These are phyloP conservation scores for Hylyphantes graminicola DNA, from an alignment of 1,140 invertebrate genomes.

Conservation along the genomic window DNA sequence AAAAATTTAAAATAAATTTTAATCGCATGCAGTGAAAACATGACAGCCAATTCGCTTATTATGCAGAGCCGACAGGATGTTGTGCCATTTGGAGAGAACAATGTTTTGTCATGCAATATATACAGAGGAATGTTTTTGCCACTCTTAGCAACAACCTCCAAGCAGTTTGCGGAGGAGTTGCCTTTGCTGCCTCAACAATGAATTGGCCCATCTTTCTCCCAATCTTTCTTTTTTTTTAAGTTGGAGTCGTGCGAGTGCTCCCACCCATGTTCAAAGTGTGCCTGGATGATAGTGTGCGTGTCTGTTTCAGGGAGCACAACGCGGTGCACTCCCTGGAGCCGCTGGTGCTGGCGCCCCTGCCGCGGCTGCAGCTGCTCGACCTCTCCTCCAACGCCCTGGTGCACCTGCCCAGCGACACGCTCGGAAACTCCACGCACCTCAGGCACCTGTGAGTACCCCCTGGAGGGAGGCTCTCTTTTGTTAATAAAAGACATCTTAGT, in stretches of 20 bases:
- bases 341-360: constrained; percentile 66
- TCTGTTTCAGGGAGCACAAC: constrained; percentile 73
- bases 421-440: constrained; percentile 64
- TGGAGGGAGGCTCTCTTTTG: not conserved
- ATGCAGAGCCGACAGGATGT: too few relatives aligned
- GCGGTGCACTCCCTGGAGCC: constrained; percentile 73
- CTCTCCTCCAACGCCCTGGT: constrained; percentile 65
- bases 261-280: not conserved
- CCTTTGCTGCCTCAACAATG: too few relatives aligned
- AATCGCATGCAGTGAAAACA: too few relatives aligned
- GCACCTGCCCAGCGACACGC: constrained; percentile 63
- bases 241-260: not conserved
- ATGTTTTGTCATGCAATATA: too few relatives aligned
- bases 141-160: too few relatives aligned
- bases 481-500: not conserved
- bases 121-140: too few relatives aligned
- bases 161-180: too few relatives aligned
- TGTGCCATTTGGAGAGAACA: too few relatives aligned
- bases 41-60: too few relatives aligned
- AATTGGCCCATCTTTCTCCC: not conserved
- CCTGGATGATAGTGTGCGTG: constrained; percentile 38
- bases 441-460: constrained; percentile 65
- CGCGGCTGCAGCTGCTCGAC: constrained; percentile 68
- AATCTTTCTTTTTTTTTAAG: not conserved
- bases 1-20: too few relatives aligned